Conservation (phyloP, 2,888 invertebrate genomes). For the Agonopterix subpropinquella region DNA sequence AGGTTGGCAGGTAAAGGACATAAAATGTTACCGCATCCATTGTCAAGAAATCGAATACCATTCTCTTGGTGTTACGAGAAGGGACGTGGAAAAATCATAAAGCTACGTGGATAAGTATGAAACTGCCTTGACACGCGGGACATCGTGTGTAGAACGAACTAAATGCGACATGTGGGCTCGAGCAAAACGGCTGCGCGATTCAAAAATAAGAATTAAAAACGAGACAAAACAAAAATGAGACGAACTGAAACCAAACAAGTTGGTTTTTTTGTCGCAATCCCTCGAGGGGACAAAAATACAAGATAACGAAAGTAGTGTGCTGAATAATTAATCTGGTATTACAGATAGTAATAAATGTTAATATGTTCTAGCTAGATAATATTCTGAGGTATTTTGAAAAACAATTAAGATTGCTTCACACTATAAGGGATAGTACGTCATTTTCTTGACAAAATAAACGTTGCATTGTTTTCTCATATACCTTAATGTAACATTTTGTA, state of each 20-base stretch:
- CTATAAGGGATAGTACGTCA: too few relatives aligned
- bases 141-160: too few relatives aligned
- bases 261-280: slow-evolving; percentile 45
- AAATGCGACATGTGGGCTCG: slow-evolving; percentile 48
- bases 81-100: too few relatives aligned
- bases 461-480: too few relatives aligned
- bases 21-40: slow-evolving; percentile 31
- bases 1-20: slow-evolving; percentile 16
- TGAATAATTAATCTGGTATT: background rate
- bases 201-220: slow-evolving; percentile 41
- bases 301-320: slow-evolving; percentile 1
- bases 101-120: too few relatives aligned
- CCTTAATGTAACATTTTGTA: too few relatives aligned
- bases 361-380: too few relatives aligned
- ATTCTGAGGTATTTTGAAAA: too few relatives aligned
- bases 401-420: too few relatives aligned
- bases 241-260: slow-evolving; percentile 26
- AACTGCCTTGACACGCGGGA: too few relatives aligned
- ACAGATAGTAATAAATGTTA: too few relatives aligned
- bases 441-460: too few relatives aligned
- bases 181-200: slow-evolving; percentile 48
- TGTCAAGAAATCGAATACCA: slow-evolving; percentile 33
- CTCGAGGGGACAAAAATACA: slow-evolving; percentile 10
- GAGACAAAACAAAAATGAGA: slow-evolving; percentile 30
- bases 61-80: slow-evolving; percentile 12